These are phyloP conservation scores for Molorchus minor DNA, from an alignment of 2,888 invertebrate species.

Conservation along the genomic window DNA sequence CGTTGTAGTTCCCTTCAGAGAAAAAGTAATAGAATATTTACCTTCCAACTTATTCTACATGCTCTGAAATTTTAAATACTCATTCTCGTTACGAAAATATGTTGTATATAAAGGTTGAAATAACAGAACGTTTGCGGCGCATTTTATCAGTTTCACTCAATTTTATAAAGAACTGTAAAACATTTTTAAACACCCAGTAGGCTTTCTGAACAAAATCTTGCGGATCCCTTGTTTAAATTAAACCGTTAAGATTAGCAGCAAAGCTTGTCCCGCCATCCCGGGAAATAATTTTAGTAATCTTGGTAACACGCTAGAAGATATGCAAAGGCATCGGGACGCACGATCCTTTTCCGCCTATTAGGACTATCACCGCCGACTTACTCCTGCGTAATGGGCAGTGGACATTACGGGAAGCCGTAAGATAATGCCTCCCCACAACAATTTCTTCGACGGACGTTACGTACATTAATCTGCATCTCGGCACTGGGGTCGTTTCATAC, in stretches of 20 bases:
- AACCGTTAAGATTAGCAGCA: conserved; percentile 41
- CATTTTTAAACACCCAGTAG: no score
- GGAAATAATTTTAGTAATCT: conserved; percentile 48
- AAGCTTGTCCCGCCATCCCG: conserved; percentile 32
- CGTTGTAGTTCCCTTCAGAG: no score
- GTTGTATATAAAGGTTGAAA: no score
- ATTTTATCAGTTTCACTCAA: no score
- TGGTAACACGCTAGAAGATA: conserved; percentile 46
- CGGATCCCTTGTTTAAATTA: conserved; percentile 29
- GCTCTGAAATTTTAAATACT: no score
- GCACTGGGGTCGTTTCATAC: conserved; percentile 50
- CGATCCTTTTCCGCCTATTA: conserved; percentile 54
- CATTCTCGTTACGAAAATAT: no score
- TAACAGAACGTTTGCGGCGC: no score
- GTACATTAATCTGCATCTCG: conserved; percentile 62
- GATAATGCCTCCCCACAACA: conserved; percentile 53
- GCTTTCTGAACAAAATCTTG: no score
- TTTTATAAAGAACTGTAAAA: no score
- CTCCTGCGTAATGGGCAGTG: conserved; percentile 38
- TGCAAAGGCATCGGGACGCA: conserved; percentile 40
- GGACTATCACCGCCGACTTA: conserved; percentile 29
- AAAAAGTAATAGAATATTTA: no score
- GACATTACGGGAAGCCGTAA: conserved; percentile 41
- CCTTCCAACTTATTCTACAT: no score
- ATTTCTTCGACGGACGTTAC: conserved; percentile 62